These are phyloP conservation scores for Microctonus hyperodae DNA, from an alignment of 2,888 invertebrate genomes.

Conservation along the genomic window DNA sequence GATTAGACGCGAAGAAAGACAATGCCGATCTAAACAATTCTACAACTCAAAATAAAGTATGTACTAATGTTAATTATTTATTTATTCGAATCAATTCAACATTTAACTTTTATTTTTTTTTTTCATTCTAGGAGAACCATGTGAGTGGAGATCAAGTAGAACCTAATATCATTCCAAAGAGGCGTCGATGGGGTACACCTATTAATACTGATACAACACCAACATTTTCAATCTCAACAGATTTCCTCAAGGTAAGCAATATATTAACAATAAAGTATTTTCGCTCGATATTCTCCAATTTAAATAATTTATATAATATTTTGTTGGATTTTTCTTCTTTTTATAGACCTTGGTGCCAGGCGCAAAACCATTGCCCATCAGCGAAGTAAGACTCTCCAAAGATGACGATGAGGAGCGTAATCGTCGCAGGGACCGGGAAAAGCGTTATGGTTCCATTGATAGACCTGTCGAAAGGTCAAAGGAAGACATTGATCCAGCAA, in stretches of 20 bases:
- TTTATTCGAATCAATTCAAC: constrained; percentile 13
- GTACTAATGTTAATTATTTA: constrained; percentile 9
- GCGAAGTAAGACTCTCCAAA: constrained; percentile 61
- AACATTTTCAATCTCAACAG: constrained; percentile 76
- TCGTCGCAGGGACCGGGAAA: constrained; percentile 51
- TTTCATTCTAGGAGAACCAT: constrained; percentile 53
- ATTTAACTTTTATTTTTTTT: not conserved
- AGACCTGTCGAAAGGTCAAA: constrained; percentile 37
- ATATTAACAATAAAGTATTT: too few relatives aligned
- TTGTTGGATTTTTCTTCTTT: constrained; percentile 13
- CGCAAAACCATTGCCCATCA: constrained; percentile 63
- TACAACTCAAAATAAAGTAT: constrained; percentile 55
- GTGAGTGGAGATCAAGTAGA: constrained; percentile 48
- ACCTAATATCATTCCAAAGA: constrained; percentile 56
- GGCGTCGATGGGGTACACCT: constrained; percentile 63
- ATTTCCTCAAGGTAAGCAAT: constrained; percentile 73
- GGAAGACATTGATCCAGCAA: constrained; percentile 46
- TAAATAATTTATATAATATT: constrained; percentile 10
- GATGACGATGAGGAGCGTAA: constrained; percentile 61
- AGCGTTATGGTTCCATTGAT: constrained; percentile 49
- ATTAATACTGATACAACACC: constrained; percentile 66
- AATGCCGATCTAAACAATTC: constrained; percentile 43
- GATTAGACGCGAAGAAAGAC: constrained; percentile 47
- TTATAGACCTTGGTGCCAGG: constrained; percentile 63
- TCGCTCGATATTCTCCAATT: constrained; percentile 8